Conservation (phyloP, 2,113 vertebrate species). For the Erythrolamprus reginae region DNA sequence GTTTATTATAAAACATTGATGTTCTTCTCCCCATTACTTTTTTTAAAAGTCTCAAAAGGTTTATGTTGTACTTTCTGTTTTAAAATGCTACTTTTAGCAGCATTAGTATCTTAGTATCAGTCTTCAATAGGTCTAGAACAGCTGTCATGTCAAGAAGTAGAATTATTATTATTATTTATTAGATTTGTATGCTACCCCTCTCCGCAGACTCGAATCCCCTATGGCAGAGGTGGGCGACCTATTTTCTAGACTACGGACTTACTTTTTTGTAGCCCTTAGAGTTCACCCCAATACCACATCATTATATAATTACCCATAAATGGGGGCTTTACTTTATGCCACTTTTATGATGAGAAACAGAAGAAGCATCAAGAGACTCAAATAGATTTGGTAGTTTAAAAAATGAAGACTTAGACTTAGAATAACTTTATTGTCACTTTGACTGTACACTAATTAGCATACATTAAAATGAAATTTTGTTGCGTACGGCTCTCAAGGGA, state of each 20-base stretch:
- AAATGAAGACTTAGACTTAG: not conserved
- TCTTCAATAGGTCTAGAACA: not conserved
- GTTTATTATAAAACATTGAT: not conserved
- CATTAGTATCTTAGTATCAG: not conserved
- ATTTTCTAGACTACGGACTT: not conserved
- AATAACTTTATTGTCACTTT: no score
- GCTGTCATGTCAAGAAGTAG: not conserved
- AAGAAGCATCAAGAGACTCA: not conserved
- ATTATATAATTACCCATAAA: not conserved
- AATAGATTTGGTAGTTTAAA: not conserved
- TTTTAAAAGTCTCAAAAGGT: no score
- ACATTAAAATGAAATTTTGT: no score
- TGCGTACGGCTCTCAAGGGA: no score
- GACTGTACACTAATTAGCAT: no score
- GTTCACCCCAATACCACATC: not conserved
- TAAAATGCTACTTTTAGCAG: not conserved
- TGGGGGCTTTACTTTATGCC: not conserved
- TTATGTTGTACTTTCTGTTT: not conserved
- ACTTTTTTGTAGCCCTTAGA: not conserved
- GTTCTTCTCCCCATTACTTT: not conserved
- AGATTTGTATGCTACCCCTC: no score
- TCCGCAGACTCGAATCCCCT: no score
- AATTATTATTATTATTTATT: no score
- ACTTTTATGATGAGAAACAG: not conserved
- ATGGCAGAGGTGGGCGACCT: not conserved